A percentile compares a stretch with the other conserved stretches of the same genome.
Evolutionary conservation across 2,113 vertebrate species (phyloP).

Genomic region (Oreochromis tanganicae): DNA sequence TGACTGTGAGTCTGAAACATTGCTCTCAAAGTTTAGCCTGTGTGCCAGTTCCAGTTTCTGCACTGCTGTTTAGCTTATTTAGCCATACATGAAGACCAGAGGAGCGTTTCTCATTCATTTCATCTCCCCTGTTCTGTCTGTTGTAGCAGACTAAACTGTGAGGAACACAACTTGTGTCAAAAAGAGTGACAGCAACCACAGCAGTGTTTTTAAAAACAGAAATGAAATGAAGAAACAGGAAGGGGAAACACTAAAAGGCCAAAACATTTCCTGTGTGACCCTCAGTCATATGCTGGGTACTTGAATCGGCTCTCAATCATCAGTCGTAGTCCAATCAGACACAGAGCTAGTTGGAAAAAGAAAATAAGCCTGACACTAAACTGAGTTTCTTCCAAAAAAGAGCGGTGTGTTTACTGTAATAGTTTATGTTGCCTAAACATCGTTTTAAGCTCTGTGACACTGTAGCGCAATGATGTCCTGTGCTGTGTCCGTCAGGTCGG

Average conservation of each 20-base stretch:
- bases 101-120: background rate
- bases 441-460: background rate
- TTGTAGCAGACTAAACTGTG: background rate
- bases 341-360: background rate
- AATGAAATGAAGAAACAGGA: background rate
- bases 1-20: background rate
- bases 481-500: slow-evolving; percentile 54
- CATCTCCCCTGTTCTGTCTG: background rate
- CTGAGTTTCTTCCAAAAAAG: background rate
- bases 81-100: background rate
- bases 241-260: background rate
- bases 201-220: background rate
- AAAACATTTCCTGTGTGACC: background rate
- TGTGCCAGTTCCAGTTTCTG: background rate
- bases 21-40: background rate
- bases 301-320: background rate
- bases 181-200: background rate
- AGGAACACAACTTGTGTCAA: background rate
- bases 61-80: background rate
- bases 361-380: background rate
- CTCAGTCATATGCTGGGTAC: background rate
- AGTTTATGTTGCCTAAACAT: background rate
- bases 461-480: background rate
- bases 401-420: background rate
- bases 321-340: background rate